A percentile compares a stretch with the other conserved stretches of the same genome.
Conservation (phyloP, 2,797 vertebrate genomes). For the Notoglanidium macrostoma region DNA sequence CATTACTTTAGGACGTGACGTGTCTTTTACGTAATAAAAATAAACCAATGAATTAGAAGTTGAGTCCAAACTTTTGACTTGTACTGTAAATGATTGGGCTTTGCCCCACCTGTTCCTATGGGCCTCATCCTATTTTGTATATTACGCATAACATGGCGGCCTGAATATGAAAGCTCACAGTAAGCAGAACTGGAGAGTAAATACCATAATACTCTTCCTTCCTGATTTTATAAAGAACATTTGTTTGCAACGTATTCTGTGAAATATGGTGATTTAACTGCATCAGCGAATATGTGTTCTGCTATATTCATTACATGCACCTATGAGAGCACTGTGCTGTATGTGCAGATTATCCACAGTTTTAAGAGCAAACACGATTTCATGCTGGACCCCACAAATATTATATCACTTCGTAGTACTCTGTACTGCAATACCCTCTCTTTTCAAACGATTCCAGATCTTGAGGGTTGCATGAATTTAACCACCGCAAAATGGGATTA, state of each 20-base stretch:
- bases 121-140: background rate
- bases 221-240: background rate
- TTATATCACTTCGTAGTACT: background rate
- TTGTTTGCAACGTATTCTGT: background rate
- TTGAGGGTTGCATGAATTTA: slow-evolving; percentile 32
- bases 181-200: background rate
- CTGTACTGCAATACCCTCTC: background rate
- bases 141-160: background rate
- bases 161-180: background rate
- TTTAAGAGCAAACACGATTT: background rate
- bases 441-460: background rate
- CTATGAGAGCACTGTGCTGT: background rate
- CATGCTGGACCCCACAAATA: background rate
- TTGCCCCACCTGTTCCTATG: background rate
- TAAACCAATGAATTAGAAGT: too few relatives aligned
- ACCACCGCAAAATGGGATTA: slow-evolving; percentile 46
- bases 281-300: background rate
- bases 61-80: too few relatives aligned
- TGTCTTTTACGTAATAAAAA: too few relatives aligned
- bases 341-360: background rate
- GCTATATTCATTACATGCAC: background rate
- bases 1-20: too few relatives aligned
- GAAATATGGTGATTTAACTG: background rate
- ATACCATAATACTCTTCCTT: background rate
- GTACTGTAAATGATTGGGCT: background rate